Conservation (phyloP, 2,113 vertebrate species). For the Pluvialis apricaria region DNA sequence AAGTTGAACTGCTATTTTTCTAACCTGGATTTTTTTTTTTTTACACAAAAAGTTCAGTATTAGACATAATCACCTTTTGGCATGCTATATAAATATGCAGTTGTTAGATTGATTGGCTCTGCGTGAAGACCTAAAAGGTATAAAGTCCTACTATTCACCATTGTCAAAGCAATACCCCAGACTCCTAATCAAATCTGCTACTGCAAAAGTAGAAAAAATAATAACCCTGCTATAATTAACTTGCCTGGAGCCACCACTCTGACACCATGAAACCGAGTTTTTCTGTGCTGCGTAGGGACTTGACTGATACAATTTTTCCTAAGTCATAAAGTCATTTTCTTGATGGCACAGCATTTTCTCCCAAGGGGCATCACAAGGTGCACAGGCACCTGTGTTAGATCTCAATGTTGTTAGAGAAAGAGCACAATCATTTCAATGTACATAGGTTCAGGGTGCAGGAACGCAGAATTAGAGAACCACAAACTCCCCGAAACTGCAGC, state of each 20-base stretch:
- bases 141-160: conserved; percentile 23
- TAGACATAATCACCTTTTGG: conserved; percentile 7
- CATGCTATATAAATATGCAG: not conserved
- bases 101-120: conserved; percentile 5
- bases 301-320: not conserved
- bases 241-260: not conserved
- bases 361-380: not conserved
- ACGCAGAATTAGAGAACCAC: not conserved
- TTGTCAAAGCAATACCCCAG: conserved; percentile 45
- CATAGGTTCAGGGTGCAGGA: not conserved
- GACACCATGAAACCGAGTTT: not conserved
- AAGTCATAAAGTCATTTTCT: not conserved
- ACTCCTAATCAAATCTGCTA: conserved; percentile 31
- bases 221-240: conserved; percentile 4
- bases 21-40: not conserved
- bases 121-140: not conserved
- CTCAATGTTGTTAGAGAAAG: not conserved
- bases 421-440: not conserved
- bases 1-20: not conserved
- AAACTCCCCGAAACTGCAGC: not conserved
- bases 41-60: not conserved
- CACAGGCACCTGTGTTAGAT: not conserved
- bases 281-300: not conserved
- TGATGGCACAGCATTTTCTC: not conserved
- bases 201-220: conserved; percentile 16